phyloP scores from a whole-genome alignment of 2,797 vertebrate species.

The Iguana delicatissima region DNA sequence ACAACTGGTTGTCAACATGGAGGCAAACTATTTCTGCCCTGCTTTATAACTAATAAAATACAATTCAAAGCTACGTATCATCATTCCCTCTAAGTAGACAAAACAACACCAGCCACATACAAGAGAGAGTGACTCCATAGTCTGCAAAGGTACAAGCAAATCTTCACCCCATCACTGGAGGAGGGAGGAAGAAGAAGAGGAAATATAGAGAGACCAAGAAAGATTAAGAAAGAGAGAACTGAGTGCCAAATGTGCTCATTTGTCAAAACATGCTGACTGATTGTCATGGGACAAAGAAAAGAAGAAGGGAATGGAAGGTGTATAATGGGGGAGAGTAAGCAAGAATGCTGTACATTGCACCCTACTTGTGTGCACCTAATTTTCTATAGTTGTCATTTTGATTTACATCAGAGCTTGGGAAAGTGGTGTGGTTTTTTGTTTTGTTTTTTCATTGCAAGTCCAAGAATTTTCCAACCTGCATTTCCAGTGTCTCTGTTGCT shows the following conservation, averaged over 20 bases:
- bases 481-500: too few relatives aligned
- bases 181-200: too few relatives aligned
- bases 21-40: background rate
- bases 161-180: too few relatives aligned
- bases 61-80: background rate
- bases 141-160: too few relatives aligned
- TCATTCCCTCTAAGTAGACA: background rate
- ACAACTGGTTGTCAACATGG: background rate
- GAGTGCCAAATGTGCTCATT: background rate
- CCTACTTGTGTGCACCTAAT: background rate
- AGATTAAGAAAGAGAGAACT: too few relatives aligned
- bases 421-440: too few relatives aligned
- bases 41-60: background rate
- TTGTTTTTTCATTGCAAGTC: too few relatives aligned
- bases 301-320: background rate
- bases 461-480: too few relatives aligned
- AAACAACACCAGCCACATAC: background rate
- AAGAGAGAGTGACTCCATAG: background rate
- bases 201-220: too few relatives aligned
- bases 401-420: background rate
- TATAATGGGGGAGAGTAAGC: background rate
- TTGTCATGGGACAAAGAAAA: background rate
- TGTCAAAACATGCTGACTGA: background rate
- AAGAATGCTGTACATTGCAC: background rate
- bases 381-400: slow-evolving; percentile 56